Evolutionary conservation across 2,888 invertebrate genomes (phyloP).

Genomic region (Rhynchonema sp.): DNA sequence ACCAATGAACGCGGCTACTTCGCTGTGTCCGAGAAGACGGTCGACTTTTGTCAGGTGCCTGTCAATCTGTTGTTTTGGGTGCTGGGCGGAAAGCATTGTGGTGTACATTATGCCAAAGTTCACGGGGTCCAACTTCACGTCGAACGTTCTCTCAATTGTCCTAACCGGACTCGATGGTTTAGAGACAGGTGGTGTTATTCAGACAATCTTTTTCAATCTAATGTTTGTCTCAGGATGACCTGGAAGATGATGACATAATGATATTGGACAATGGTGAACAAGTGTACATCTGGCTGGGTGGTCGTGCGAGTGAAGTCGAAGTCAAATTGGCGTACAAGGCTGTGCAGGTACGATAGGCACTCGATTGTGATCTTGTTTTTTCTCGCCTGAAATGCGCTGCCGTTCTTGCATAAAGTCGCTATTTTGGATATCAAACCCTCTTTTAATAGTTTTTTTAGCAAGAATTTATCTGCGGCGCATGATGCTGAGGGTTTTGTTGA

Average conservation of each 20-base stretch:
- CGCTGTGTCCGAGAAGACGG: conserved; percentile 93
- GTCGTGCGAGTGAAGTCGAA: conserved; percentile 91
- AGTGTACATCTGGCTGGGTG: conserved; percentile 91
- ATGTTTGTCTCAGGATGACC: conserved; percentile 92
- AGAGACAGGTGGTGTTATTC: no score
- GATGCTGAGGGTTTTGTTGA: no score
- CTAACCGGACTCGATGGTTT: no score
- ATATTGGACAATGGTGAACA: conserved; percentile 93
- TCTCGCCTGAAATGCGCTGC: neutral
- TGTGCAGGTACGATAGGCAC: conserved; percentile 51
- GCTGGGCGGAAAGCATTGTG: no score
- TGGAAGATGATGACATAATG: conserved; percentile 99
- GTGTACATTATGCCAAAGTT: no score
- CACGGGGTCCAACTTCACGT: no score
- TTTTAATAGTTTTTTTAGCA: no score
- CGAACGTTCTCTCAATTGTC: no score
- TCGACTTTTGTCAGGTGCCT: conserved; percentile 75
- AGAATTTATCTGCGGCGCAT: no score
- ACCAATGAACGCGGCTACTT: conserved; percentile 99
- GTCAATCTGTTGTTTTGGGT: neutral
- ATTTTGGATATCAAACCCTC: neutral
- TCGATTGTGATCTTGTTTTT: no score
- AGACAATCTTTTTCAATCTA: no score
- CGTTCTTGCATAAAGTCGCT: no score
- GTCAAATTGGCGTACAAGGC: conserved; percentile 95